A percentile compares a stretch with the other conserved stretches of the same genome.
These are phyloP conservation scores for Carollia perspicillata DNA, from an alignment of 2,113 vertebrate species.

Conservation along the genomic window DNA sequence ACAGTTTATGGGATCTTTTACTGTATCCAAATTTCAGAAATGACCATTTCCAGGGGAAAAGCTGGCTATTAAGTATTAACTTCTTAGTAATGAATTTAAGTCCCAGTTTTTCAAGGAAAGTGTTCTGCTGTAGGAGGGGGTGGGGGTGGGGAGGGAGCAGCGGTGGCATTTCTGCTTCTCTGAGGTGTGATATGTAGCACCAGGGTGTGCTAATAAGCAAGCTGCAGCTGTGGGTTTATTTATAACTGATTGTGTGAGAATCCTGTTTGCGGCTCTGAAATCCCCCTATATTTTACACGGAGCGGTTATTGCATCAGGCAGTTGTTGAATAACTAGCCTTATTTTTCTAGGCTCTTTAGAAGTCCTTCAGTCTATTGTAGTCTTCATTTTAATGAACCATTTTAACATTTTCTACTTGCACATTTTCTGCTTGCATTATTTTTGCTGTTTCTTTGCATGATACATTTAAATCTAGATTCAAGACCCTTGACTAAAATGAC, in stretches of 20 bases:
- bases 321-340: neutral
- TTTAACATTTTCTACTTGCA: conserved; percentile 29
- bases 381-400: neutral
- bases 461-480: neutral
- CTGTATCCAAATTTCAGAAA: conserved; percentile 26
- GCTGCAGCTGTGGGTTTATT: neutral
- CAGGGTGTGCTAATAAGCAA: neutral
- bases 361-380: neutral
- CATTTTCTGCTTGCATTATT: conserved; percentile 12
- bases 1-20: neutral
- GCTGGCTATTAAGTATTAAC: neutral
- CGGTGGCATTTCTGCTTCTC: neutral
- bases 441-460: neutral
- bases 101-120: neutral
- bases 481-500: neutral
- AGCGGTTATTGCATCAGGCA: neutral
- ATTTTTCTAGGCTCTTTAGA: conserved; percentile 9
- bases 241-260: neutral
- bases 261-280: neutral
- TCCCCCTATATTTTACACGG: neutral
- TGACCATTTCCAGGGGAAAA: neutral
- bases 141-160: neutral
- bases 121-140: neutral
- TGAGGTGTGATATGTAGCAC: neutral
- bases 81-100: neutral